Percentiles rank a stretch among this genome's conserved stretches.
Conservation (phyloP, 2,113 vertebrate genomes). For the Silurus glanis region DNA sequence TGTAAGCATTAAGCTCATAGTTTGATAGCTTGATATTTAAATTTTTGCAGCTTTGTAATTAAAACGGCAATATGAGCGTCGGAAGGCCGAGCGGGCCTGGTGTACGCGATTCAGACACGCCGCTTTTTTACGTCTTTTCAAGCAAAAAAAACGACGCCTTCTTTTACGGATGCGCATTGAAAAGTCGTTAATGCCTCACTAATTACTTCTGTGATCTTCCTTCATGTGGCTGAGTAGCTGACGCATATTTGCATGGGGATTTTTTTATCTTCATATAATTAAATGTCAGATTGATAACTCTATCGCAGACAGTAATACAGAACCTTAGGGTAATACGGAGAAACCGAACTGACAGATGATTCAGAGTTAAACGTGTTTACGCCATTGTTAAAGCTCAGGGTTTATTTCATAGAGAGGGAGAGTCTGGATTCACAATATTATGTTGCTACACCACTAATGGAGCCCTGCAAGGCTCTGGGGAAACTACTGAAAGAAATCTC, state of each 20-base stretch:
- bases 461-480: neutral
- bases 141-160: too few species aligned
- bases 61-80: conserved; percentile 18
- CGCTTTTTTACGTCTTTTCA: neutral
- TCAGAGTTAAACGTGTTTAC: neutral
- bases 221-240: conserved; percentile 22
- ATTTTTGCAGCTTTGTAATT: conserved; percentile 37
- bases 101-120: conserved; percentile 25
- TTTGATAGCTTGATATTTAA: conserved; percentile 37
- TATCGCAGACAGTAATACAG: conserved; percentile 28
- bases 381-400: conserved; percentile 1
- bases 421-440: neutral
- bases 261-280: neutral
- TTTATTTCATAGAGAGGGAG: neutral
- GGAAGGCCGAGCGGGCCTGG: conserved; percentile 4
- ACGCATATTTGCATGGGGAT: neutral
- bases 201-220: conserved; percentile 34
- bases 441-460: neutral
- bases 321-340: neutral
- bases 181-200: conserved; percentile 19
- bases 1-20: conserved; percentile 43
- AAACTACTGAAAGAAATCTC: neutral
- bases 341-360: conserved; percentile 21
- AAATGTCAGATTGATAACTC: conserved; percentile 32
- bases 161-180: neutral